A percentile compares a stretch with the other conserved stretches of the same genome.
Conservation (phyloP, 2,797 vertebrate species). For the Enteromius radiatus region DNA sequence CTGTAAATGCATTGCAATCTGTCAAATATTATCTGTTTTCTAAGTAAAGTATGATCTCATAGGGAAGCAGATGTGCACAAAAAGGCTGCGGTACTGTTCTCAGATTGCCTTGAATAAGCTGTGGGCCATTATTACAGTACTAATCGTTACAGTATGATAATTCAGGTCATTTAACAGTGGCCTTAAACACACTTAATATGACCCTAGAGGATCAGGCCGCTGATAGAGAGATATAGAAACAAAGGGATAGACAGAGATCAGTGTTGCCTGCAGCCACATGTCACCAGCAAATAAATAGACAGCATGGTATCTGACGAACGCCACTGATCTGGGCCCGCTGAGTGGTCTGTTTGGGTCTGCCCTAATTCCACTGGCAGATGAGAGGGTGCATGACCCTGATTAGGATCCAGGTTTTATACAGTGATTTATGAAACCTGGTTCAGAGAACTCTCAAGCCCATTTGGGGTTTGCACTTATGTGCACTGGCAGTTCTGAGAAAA, state of each 20-base stretch:
- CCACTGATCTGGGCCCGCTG: slow-evolving; percentile 1
- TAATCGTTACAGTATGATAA: slow-evolving; percentile 58
- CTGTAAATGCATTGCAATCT: slow-evolving; percentile 1
- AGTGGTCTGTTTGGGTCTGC: slow-evolving; percentile 45
- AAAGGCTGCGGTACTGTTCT: slow-evolving; percentile 30
- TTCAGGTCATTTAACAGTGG: slow-evolving; percentile 57
- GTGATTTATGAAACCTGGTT: slow-evolving; percentile 44
- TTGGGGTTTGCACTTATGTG: not conserved
- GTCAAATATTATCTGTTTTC: not conserved
- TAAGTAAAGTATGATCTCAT: slow-evolving; percentile 22
- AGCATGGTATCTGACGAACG: slow-evolving; percentile 47
- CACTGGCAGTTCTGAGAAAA: slow-evolving; percentile 24
- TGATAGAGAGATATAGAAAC: slow-evolving; percentile 48
- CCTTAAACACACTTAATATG: slow-evolving; percentile 59
- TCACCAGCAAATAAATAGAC: slow-evolving; percentile 54
- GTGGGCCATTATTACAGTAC: slow-evolving; percentile 51
- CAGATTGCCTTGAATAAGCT: slow-evolving; percentile 49
- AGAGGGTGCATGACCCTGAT: slow-evolving; percentile 25
- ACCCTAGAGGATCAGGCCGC: slow-evolving; percentile 48
- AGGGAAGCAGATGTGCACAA: slow-evolving; percentile 47
- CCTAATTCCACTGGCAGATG: slow-evolving; percentile 34
- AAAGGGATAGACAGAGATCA: slow-evolving; percentile 44
- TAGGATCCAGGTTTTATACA: slow-evolving; percentile 13
- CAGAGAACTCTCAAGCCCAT: slow-evolving; percentile 34
- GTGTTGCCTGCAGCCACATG: slow-evolving; percentile 31